phyloP scores from a whole-genome alignment of 2,113 vertebrate genomes.

The Misgurnus mizolepis region DNA sequence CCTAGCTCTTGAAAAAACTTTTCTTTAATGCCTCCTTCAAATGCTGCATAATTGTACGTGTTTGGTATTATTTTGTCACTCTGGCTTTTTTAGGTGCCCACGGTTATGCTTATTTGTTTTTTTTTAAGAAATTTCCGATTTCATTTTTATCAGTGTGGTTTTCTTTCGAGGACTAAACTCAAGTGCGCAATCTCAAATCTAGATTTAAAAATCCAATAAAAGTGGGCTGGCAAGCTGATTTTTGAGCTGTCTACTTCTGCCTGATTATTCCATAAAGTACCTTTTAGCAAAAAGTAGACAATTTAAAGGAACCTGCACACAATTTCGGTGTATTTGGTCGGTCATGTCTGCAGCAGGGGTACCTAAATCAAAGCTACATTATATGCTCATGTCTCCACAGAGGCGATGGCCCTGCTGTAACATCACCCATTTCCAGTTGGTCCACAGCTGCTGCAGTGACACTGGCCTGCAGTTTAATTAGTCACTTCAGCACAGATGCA shows the following conservation, averaged over 20 bases:
- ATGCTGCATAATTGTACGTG: neutral
- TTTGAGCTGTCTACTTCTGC: slow-evolving; percentile 16
- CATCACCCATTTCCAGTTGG: slow-evolving; percentile 28
- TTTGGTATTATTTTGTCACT: slow-evolving; percentile 11
- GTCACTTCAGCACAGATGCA: slow-evolving; percentile 65
- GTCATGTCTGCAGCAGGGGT: neutral
- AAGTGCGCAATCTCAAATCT: slow-evolving; percentile 7
- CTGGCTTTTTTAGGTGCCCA: neutral
- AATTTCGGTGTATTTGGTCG: neutral
- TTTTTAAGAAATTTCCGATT: slow-evolving; percentile 11
- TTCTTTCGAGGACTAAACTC: slow-evolving; percentile 1
- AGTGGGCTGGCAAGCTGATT: neutral
- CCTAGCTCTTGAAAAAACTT: no score
- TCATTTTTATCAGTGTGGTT: slow-evolving; percentile 33
- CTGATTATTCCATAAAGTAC: slow-evolving; percentile 30
- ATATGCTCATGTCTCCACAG: neutral
- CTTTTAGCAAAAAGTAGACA: slow-evolving; percentile 18
- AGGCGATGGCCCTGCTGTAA: slow-evolving; percentile 28
- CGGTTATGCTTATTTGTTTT: slow-evolving; percentile 10
- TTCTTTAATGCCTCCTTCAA: neutral
- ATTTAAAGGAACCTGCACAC: neutral
- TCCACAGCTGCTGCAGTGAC: slow-evolving; percentile 53
- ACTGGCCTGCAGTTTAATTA: slow-evolving; percentile 63
- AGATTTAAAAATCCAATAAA: slow-evolving; percentile 41
- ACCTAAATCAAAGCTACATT: neutral